Conservation (phyloP, 2,113 vertebrate species). For the Indicator indicator region DNA sequence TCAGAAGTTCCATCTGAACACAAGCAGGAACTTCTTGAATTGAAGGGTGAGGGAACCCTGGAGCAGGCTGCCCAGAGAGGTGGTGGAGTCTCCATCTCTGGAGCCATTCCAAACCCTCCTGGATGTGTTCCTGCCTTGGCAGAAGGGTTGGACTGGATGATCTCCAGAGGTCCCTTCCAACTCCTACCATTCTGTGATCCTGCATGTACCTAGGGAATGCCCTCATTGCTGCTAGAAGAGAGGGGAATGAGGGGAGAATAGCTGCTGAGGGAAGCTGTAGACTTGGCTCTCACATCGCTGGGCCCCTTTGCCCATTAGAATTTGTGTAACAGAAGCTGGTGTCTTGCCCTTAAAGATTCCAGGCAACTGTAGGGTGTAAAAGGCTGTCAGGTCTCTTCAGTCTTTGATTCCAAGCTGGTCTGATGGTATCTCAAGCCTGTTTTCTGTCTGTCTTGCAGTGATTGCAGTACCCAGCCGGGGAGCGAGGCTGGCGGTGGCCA, state of each 20-base stretch:
- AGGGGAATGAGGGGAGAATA: neutral
- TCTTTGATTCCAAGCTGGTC: neutral
- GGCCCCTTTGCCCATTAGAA: neutral
- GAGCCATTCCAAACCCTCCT: no score
- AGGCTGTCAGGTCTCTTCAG: neutral
- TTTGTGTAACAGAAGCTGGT: neutral
- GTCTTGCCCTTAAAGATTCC: fast-evolving
- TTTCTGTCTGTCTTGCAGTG: conserved; percentile 56
- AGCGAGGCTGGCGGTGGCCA: conserved; percentile 40
- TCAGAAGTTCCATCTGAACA: no score
- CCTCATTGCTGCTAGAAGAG: neutral
- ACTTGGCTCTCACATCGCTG: fast-evolving
- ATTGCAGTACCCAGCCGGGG: conserved; percentile 31
- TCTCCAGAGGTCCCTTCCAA: no score
- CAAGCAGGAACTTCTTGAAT: no score
- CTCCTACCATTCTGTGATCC: no score
- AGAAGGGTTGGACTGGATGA: no score
- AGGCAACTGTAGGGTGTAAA: neutral
- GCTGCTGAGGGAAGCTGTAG: neutral
- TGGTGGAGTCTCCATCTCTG: no score
- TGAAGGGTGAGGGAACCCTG: no score
- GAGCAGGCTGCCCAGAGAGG: no score
- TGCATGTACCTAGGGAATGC: fast-evolving
- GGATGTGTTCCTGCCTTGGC: no score
- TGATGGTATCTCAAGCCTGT: neutral